These are phyloP conservation scores for Aphelinus atriplicis DNA, from an alignment of 1,140 invertebrate species.

Conservation along the genomic window DNA sequence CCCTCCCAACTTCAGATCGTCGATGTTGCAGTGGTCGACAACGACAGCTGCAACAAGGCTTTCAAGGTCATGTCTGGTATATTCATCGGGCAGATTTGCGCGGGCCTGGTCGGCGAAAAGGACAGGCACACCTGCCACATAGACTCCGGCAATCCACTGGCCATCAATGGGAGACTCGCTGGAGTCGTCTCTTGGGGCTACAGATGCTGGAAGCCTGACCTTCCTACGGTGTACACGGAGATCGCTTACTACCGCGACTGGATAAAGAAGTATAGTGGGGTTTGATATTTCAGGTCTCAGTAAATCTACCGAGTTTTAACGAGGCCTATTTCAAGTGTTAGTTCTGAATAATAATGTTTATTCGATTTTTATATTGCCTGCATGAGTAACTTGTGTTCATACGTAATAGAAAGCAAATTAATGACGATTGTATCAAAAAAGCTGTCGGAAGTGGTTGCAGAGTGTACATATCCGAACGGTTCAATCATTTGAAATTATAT, in stretches of 20 bases:
- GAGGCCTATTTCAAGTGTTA: too few species aligned
- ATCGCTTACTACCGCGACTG: constrained; percentile 12
- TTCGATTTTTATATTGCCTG: too few species aligned
- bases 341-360: too few species aligned
- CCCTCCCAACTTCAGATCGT: background rate
- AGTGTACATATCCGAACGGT: too few species aligned
- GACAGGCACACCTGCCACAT: background rate
- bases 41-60: background rate
- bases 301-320: too few species aligned
- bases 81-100: background rate
- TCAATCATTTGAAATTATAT: too few species aligned
- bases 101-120: background rate
- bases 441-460: too few species aligned
- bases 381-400: too few species aligned
- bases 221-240: background rate
- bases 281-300: background rate
- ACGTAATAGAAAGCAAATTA: too few species aligned
- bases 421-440: too few species aligned
- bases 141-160: background rate
- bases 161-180: background rate
- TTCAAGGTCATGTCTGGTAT: background rate
- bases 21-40: background rate
- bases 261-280: background rate
- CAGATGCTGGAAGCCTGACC: background rate
- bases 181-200: constrained; percentile 13